Evolutionary conservation across 2,888 invertebrate genomes (phyloP), one percentile per base, ranked within the genome.

Genomic region (Embidobia sp.): DNA sequence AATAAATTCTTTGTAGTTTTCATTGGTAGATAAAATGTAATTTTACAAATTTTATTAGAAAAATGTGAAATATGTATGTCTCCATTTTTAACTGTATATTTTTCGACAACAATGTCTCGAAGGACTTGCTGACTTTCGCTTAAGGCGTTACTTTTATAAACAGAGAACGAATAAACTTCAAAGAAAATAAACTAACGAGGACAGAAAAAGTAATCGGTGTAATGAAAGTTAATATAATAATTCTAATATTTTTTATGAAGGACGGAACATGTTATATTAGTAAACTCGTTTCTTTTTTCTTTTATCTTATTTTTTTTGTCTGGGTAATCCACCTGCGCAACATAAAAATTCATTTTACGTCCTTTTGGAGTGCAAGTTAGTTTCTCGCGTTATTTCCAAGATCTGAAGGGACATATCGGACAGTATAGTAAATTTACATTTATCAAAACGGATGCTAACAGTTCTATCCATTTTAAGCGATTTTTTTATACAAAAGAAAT

Each of bases 151-250:
- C 35, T 22, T 55, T 55, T 40, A 40, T 55, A 55, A 37, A 55
- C 40, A 35, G 33, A 7, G 37, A 40, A 57, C 16, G 31, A 31
- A 57, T 42, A 42, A 42, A 42, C 18, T 57, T 57, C 7, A 33
- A 7, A 16, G 18, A 3, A 51, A 33, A 51, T 16, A 29, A 16
- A 8, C 51, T 19, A 7, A 40, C 16, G n/a, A 7, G 29, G n/a
- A n/a, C n/a, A 57, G 42, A 42, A 13, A 27, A 42, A 29, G 15
- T 22, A 44, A 15, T 33, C 11, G 11, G n/a, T 35, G 27, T 61
- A 61, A 61, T 61, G 26, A 27, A 37, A 61, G 61, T 11, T 61
- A 48, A 61, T 49, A 37, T 49, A 19, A 49, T 49, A 48, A 63
- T 63, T 63, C 40, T 37, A 63, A 48, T 29, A 49, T 63, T 63